A percentile compares a stretch with the other conserved stretches of the same genome.
phyloP scores from a whole-genome alignment of 2,113 vertebrate species.

The Microcebus murinus region DNA sequence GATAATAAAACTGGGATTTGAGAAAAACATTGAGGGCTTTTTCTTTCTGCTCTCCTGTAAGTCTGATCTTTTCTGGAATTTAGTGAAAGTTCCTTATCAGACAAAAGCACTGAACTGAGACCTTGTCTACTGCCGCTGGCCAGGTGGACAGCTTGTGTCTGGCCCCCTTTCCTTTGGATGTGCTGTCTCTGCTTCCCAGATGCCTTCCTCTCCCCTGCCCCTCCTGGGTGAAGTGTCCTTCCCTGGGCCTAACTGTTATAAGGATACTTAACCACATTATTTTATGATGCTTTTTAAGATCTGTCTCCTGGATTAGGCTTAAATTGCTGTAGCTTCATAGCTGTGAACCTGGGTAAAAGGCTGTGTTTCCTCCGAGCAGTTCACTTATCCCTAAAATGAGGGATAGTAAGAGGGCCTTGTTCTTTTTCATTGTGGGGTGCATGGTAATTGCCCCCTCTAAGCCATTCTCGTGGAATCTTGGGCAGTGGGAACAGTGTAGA shows the following conservation, averaged over 20 bases:
- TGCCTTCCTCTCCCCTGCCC: too few species aligned
- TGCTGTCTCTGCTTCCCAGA: not conserved
- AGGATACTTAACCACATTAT: not conserved
- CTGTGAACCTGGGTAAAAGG: not conserved
- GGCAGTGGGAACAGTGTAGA: not conserved
- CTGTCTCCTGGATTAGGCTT: not conserved
- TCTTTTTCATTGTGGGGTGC: not conserved
- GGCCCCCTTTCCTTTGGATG: not conserved
- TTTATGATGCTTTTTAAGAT: not conserved
- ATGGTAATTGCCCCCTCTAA: too few species aligned
- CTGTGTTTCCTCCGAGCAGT: not conserved
- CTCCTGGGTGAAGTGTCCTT: not conserved
- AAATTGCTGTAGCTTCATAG: not conserved
- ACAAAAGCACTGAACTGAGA: not conserved
- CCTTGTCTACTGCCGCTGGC: not conserved
- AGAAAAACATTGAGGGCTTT: not conserved
- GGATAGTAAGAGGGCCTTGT: not conserved
- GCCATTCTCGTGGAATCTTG: not conserved
- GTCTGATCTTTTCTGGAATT: not conserved
- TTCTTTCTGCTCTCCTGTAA: not conserved
- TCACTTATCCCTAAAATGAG: not conserved
- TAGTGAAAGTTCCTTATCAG: not conserved
- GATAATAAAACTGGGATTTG: not conserved
- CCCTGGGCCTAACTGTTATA: not conserved
- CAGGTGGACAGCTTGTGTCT: not conserved